These are phyloP conservation scores for Nephotettix cincticeps DNA, from an alignment of 1,140 invertebrate genomes.

Conservation along the genomic window DNA sequence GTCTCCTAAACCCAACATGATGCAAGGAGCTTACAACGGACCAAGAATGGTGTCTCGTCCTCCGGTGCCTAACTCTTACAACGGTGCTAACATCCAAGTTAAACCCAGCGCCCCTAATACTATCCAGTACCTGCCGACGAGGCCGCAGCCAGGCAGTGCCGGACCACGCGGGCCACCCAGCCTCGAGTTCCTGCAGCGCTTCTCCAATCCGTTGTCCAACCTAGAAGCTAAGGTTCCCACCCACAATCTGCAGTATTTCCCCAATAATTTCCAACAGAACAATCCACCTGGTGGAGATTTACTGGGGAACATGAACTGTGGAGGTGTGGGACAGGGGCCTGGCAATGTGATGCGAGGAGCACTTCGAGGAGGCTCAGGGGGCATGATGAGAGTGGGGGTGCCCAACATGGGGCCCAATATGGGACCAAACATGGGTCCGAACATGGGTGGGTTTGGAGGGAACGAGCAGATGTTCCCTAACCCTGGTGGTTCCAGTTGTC, in stretches of 20 bases:
- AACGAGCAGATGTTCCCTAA: constrained; percentile 40
- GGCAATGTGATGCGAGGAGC: constrained; percentile 33
- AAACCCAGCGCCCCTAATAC: constrained; percentile 96
- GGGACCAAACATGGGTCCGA: constrained; percentile 32
- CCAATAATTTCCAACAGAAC: constrained; percentile 47
- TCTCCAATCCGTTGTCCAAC: constrained; percentile 72
- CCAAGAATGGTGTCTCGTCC: constrained; percentile 40
- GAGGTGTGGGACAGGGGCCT: constrained; percentile 32
- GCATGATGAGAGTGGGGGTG: constrained; percentile 37
- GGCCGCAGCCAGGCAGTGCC: constrained; percentile 68
- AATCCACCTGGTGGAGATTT: constrained; percentile 27
- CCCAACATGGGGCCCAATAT: constrained; percentile 32
- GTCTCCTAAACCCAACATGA: constrained; percentile 51
- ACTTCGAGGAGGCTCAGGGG: constrained; percentile 31
- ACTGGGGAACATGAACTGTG: constrained; percentile 28
- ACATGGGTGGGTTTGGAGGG: constrained; percentile 43
- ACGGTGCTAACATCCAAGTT: constrained; percentile 86
- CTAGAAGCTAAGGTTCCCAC: constrained; percentile 70
- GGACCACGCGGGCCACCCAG: constrained; percentile 79
- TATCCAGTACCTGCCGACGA: constrained; percentile 94
- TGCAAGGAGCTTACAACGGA: constrained; percentile 39
- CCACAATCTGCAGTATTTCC: constrained; percentile 75
- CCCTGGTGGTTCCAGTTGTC: constrained; percentile 48
- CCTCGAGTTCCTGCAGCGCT: constrained; percentile 88
- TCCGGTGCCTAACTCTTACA: constrained; percentile 64